Conservation (phyloP, 2,113 vertebrate genomes). For the Blennius ocellaris region DNA sequence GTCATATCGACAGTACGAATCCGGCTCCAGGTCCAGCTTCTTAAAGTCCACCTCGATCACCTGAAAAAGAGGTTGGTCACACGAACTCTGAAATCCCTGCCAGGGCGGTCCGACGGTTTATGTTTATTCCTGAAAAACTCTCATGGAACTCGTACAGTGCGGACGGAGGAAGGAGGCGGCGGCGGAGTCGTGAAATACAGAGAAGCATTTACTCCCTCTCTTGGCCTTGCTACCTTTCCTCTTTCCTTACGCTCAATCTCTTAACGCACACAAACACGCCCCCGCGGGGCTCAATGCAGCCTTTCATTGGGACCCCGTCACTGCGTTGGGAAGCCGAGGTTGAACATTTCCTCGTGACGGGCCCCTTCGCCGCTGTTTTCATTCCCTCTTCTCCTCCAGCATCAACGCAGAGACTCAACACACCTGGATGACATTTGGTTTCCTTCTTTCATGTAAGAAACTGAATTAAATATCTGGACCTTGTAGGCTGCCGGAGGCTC, state of each 20-base stretch:
- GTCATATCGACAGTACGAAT: conserved; percentile 92
- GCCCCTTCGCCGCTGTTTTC: conserved; percentile 31
- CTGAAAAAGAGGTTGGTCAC: conserved; percentile 63
- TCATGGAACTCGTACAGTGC: conserved; percentile 25
- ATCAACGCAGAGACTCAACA: conserved; percentile 14
- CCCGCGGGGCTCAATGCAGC: conserved; percentile 66
- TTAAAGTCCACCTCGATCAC: conserved; percentile 89
- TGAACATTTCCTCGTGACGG: conserved; percentile 38
- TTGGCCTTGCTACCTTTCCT: conserved; percentile 38
- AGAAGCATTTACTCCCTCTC: conserved; percentile 67
- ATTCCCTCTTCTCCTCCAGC: conserved; percentile 7
- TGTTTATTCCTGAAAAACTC: conserved; percentile 32
- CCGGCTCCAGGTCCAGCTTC: conserved; percentile 89
- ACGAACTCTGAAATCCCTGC: conserved; percentile 12
- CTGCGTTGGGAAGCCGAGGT: neutral
- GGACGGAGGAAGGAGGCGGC: conserved; percentile 9
- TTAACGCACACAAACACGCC: conserved; percentile 48
- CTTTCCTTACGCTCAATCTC: conserved; percentile 56
- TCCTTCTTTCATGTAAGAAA: neutral
- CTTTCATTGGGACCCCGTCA: conserved; percentile 70
- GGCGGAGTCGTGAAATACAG: conserved; percentile 58
- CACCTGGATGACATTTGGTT: neutral
- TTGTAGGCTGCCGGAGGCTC: too few species aligned
- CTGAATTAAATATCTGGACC: too few species aligned
- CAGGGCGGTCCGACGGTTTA: neutral